Base-by-base conservation (phyloP, 2,113 vertebrate genomes). In the Serinus canaria region DNA sequence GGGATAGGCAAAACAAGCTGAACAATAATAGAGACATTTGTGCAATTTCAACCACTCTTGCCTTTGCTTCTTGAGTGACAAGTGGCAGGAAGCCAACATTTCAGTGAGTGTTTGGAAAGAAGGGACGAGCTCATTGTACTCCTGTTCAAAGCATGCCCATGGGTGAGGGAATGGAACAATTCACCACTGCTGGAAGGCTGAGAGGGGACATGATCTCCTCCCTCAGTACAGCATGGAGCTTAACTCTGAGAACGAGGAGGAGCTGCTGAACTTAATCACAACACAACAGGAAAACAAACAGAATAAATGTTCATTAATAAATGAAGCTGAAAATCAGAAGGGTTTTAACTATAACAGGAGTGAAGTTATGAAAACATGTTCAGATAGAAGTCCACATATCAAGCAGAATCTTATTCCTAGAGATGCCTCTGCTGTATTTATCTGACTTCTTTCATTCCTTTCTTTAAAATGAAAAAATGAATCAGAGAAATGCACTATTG, bases 61-160 rank as follows among this genome's bases (percentile, higher is more conserved):
- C n/a, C 0, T 83, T 74, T 88, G 27, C n/a, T 83, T 69, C 81
- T 85, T 83, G 87, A 95, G 87, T 95, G 91, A 90, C 84, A 88
- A 90, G 78, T 90, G 93, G 82, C 87, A 83, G 87, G 76, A 80
- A 90, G 83, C 77, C 93, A 95, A 85, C 46, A 77, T 75, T 80
- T 21, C 70, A 83, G 53, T 0, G 16, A 24, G 60, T 52, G 59
- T 62, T 92, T 90, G 87, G 72, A 74, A 80, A 82, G 93, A 80
- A 66, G 82, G 67, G 47, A 67, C 0, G 2, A 93, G 75, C 69
- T 86, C 78, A 83, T 83, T 92, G 78, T 79, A 43, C 20, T 83
- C 35, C 53, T 44, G 50, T 85, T 94, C 95, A 92, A 92, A 95
- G 70, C 47, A 41, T 80, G 75, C 47, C 90, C 79, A 81, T 0